A percentile compares a stretch with the other conserved stretches of the same genome.
Conservation (phyloP, 1,140 invertebrate species). For the Drosophila varians region DNA sequence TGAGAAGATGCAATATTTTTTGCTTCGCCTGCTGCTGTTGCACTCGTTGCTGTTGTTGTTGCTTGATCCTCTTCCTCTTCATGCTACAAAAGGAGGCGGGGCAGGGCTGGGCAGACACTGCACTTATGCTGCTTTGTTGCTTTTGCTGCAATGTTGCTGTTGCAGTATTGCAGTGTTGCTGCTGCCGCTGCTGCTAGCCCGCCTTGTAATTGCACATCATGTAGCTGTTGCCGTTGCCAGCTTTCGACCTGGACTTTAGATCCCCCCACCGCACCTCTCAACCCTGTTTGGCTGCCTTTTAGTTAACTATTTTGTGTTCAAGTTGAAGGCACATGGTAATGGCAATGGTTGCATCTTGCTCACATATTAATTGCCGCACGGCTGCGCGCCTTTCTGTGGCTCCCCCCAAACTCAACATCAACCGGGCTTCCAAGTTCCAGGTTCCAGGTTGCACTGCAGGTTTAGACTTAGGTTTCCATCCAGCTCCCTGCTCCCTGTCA, state of each 20-base stretch:
- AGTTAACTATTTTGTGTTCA: conserved; percentile 82
- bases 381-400: conserved; percentile 75
- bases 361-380: conserved; percentile 82
- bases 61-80: conserved; percentile 46
- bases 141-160: conserved; percentile 32
- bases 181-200: conserved; percentile 48
- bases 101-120: conserved; percentile 44
- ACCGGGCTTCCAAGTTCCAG: conserved; percentile 22
- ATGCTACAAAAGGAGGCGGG: conserved; percentile 27
- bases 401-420: conserved; percentile 46
- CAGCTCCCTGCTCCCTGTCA: background rate
- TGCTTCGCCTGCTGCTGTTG: conserved; percentile 52
- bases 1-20: conserved; percentile 82
- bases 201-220: conserved; percentile 82
- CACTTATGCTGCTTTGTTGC: conserved; percentile 62
- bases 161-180: conserved; percentile 23
- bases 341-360: conserved; percentile 78
- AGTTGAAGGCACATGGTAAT: conserved; percentile 82
- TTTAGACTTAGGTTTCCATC: conserved; percentile 28
- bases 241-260: conserved; percentile 2
- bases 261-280: background rate
- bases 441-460: conserved; percentile 1
- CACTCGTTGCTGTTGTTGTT: conserved; percentile 8
- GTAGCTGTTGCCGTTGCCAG: conserved; percentile 71
- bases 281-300: conserved; percentile 44